Percentiles rank a stretch among this genome's conserved stretches.
phyloP scores from a whole-genome alignment of 23 tunicate genomes.

The Halocynthia aurantium region DNA sequence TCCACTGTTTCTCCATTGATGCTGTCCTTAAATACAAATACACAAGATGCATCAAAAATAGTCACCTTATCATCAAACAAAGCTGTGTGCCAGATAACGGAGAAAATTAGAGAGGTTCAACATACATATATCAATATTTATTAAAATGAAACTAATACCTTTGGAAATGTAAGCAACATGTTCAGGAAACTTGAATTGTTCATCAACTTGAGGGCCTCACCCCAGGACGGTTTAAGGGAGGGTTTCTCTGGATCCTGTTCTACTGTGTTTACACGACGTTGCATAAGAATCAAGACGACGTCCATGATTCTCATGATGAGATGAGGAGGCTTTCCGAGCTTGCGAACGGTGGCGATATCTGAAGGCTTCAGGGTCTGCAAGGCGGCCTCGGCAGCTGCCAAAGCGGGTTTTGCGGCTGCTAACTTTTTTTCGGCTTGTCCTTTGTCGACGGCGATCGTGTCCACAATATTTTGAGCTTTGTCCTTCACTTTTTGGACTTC shows the following conservation, averaged over 20 bases:
- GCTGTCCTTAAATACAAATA: conserved; percentile 39
- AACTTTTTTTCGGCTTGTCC: conserved; percentile 82
- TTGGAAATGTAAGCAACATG: conserved; percentile 77
- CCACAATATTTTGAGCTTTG: conserved; percentile 92
- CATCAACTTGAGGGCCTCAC: conserved; percentile 92
- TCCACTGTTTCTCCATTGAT: conserved; percentile 96
- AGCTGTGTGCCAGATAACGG: too few relatives aligned
- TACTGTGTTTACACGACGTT: conserved; percentile 66
- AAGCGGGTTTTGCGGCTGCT: conserved; percentile 90
- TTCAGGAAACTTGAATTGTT: conserved; percentile 84
- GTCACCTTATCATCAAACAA: too few relatives aligned
- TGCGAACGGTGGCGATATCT: conserved; percentile 94
- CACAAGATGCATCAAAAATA: too few relatives aligned
- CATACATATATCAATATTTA: not conserved
- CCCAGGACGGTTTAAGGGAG: conserved; percentile 91
- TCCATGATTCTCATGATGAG: conserved; percentile 99
- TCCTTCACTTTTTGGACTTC: conserved; percentile 93
- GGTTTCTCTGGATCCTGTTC: conserved; percentile 84
- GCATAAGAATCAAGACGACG: conserved; percentile 84
- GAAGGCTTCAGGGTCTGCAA: conserved; percentile 98
- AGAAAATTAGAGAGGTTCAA: too few relatives aligned
- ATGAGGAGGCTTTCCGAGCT: conserved; percentile 99
- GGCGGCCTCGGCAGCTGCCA: conserved; percentile 95
- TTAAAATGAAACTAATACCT: conserved; percentile 27
- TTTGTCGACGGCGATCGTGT: conserved; percentile 91